Percentiles rank a stretch among this genome's conserved stretches.
Evolutionary conservation across 1,140 invertebrate genomes (phyloP).

Genomic region (Bombus sylvicola): DNA sequence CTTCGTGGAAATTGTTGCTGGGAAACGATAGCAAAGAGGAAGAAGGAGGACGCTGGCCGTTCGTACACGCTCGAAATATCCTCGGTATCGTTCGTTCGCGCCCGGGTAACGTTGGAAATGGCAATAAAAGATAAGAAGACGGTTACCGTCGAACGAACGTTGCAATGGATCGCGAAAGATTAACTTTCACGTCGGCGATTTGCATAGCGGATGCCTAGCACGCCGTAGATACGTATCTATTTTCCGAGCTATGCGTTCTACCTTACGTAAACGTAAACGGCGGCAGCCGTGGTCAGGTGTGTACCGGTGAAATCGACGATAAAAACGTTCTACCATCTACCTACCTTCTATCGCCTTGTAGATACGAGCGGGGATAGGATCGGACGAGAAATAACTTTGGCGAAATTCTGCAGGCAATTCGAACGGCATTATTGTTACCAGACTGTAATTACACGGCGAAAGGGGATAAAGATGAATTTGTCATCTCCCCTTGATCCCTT

Average conservation of each 20-base stretch:
- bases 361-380: not conserved
- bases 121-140: constrained; percentile 45
- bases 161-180: constrained; percentile 46
- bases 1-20: not conserved
- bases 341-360: not conserved
- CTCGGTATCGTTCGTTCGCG: constrained; percentile 17
- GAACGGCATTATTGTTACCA: constrained; percentile 40
- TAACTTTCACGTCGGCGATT: constrained; percentile 50
- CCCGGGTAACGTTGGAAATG: constrained; percentile 3
- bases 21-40: not conserved
- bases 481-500: not conserved
- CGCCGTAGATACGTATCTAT: not conserved
- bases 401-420: not conserved
- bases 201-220: constrained; percentile 33
- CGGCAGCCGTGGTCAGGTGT: not conserved
- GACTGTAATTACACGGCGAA: constrained; percentile 42
- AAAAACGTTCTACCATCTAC: not conserved
- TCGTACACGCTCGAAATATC: not conserved
- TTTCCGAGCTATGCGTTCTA: not conserved
- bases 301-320: constrained; percentile 4
- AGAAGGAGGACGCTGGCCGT: not conserved
- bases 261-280: not conserved
- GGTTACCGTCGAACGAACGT: constrained; percentile 1
- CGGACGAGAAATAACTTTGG: not conserved
- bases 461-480: constrained; percentile 39